These are phyloP conservation scores for Aricia agestis DNA, from an alignment of 1,140 invertebrate genomes.

Conservation along the genomic window DNA sequence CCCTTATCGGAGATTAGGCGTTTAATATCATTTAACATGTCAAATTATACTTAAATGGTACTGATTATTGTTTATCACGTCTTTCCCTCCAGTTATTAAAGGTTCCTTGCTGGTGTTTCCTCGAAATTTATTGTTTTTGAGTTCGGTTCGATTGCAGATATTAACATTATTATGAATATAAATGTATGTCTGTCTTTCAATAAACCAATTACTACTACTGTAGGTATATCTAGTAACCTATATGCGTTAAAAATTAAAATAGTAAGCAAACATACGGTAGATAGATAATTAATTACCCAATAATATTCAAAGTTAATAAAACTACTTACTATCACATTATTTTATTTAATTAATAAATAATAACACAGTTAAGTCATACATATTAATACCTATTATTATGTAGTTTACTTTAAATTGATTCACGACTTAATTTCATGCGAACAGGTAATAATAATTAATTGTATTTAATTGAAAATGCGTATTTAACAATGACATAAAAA, in stretches of 20 bases:
- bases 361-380: neutral
- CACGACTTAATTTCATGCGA: neutral
- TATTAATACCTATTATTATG: neutral
- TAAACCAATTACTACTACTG: no score
- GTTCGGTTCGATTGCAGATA: neutral
- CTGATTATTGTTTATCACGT: conserved; percentile 5
- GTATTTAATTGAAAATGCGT: conserved; percentile 12
- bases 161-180: no score
- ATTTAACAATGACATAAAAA: conserved; percentile 9
- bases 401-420: neutral
- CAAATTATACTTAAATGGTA: conserved; percentile 11
- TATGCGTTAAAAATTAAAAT: no score
- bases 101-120: neutral
- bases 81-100: neutral
- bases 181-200: no score
- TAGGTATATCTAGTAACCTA: no score
- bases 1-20: neutral
- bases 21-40: conserved; percentile 8
- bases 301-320: no score
- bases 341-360: neutral
- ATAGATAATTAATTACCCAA: no score
- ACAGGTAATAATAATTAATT: neutral
- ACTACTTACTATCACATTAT: neutral
- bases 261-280: no score
- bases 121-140: neutral